Base-by-base conservation (phyloP, 2,888 invertebrate genomes). In the Eristalis pertinax region DNA sequence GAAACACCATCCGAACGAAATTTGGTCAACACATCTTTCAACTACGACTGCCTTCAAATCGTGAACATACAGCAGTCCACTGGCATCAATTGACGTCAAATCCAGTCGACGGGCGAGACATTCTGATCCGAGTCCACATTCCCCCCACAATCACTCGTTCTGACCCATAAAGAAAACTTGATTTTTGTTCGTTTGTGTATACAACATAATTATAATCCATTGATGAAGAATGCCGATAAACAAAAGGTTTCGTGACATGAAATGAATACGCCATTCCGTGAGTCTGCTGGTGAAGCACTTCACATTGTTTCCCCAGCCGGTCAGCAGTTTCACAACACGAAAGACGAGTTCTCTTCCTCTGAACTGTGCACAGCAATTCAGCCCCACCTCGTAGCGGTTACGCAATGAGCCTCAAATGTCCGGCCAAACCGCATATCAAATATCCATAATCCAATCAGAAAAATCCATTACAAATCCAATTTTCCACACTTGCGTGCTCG, bases 401-500 rank as follows among this genome's bases (percentile, higher is more conserved):
- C 50, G 50, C 50, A 50, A 50, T 50, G 50, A 50, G 50, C 50
- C 50, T 50, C 50, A 7, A 50, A 50, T 50, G 19, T 5, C 50
- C 19, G 4, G n/a, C 19, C 19, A 50, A 50, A 50, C 50, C 50
- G 50, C 50, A 50, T 43, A 15, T 60, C 67, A 43, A 38, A 10
- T 15, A 58, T 5, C 26, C 29, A 26, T 19, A 67, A 75, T 22
- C 68, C 68, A 76, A 43, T 43, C 62, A 76, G 43, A 76, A 13
- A 29, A 63, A 64, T 19, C 22, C 56, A 69, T 64, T 13, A 13
- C 70, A 41, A 64, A 29, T 26, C 22, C 78, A 78, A 64, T 72
- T 78, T 72, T 78, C 70, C 69, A 75, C 74, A 74, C 56, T 75
- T 41, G 69, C 63, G 64, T 70, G 70, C 70, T 65, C 69, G 26